A percentile compares a stretch with the other conserved stretches of the same genome.
Conservation (phyloP, 2,797 vertebrate species). For the Graptemys geographica region DNA sequence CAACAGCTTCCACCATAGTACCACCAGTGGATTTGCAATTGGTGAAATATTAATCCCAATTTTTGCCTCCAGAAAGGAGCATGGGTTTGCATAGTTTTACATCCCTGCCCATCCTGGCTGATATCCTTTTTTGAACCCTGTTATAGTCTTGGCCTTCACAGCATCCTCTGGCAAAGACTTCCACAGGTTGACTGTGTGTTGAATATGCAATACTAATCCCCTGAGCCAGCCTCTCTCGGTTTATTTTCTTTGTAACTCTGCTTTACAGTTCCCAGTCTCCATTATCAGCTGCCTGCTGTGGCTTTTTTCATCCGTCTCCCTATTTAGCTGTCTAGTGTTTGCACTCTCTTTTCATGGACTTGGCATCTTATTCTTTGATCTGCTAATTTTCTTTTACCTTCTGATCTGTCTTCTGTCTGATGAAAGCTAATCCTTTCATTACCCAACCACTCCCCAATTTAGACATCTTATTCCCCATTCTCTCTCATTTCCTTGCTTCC, state of each 20-base stretch:
- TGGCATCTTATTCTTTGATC: constrained; percentile 30
- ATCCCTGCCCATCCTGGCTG: no score
- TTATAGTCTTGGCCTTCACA: no score
- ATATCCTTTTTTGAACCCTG: no score
- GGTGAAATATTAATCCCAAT: background rate
- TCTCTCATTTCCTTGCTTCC: constrained; percentile 23
- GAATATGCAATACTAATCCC: background rate
- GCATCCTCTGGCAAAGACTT: no score
- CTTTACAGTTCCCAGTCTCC: background rate
- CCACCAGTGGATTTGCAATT: background rate
- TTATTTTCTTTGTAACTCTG: constrained; percentile 12
- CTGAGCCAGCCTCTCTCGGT: background rate
- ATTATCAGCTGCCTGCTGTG: constrained; percentile 17
- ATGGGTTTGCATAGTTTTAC: no score
- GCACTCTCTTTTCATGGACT: background rate
- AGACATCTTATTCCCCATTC: background rate
- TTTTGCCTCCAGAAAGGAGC: background rate
- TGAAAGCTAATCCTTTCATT: constrained; percentile 25
- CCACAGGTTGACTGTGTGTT: background rate
- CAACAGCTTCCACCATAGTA: background rate
- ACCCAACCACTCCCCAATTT: background rate
- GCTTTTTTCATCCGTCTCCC: background rate
- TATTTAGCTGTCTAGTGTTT: constrained; percentile 5
- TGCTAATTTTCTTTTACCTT: constrained; percentile 8
- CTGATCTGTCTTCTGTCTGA: constrained; percentile 24